Conservation (phyloP, 1,140 invertebrate genomes). For the Bombus soroeensis region DNA sequence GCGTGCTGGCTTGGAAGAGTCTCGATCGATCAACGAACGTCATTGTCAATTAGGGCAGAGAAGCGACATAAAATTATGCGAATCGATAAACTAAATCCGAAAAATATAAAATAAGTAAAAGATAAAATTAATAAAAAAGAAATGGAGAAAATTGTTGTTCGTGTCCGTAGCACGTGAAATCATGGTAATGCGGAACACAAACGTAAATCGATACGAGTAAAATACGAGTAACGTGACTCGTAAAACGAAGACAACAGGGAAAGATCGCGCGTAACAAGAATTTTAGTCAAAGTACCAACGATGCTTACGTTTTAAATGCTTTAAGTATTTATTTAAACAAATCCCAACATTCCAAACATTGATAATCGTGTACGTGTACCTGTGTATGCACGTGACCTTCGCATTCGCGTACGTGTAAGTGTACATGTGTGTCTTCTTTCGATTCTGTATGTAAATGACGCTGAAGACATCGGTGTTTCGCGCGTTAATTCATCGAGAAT, state of each 20-base stretch:
- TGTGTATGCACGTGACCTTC: too few species aligned
- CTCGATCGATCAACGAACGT: too few species aligned
- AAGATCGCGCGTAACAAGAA: neutral
- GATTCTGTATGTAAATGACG: constrained; percentile 45
- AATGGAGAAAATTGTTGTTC: too few species aligned
- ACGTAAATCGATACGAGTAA: too few species aligned
- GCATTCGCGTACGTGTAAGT: neutral
- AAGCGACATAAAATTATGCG: too few species aligned
- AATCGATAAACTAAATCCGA: too few species aligned
- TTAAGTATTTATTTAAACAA: constrained; percentile 81
- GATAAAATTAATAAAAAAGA: too few species aligned
- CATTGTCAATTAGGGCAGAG: too few species aligned
- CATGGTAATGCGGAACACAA: too few species aligned
- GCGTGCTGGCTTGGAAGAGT: neutral
- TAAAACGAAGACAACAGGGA: neutral
- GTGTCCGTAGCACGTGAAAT: rapidly evolving
- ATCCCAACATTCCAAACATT: constrained; percentile 81
- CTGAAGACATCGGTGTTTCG: neutral
- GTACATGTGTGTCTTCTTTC: constrained; percentile 16
- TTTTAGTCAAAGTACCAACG: constrained; percentile 24
- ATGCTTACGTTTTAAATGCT: constrained; percentile 73
- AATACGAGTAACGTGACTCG: too few species aligned
- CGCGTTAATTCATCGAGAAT: constrained; percentile 39
- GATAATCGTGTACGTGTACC: constrained; percentile 66
- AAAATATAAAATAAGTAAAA: too few species aligned